Percentiles rank a stretch among this genome's conserved stretches.
Conservation (phyloP, 1,140 invertebrate species). For the Diuraphis noxia region DNA sequence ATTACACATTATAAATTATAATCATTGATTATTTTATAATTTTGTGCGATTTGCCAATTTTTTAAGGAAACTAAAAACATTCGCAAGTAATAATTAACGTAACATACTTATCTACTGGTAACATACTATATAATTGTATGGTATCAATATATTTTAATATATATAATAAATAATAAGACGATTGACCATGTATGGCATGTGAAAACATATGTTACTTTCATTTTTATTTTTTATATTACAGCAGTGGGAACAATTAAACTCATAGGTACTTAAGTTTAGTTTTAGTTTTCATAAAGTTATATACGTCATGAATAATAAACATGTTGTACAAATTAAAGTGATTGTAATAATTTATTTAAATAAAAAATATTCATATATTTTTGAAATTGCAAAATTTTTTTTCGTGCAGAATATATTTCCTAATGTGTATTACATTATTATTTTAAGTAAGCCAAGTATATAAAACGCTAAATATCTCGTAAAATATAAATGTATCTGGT, state of each 20-base stretch:
- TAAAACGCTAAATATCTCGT: not conserved
- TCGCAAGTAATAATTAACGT: not conserved
- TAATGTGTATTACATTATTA: not conserved
- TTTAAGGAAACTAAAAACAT: not conserved
- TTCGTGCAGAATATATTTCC: not conserved
- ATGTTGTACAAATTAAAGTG: not conserved
- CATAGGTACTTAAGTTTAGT: not conserved
- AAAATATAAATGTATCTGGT: not conserved
- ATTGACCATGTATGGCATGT: constrained; percentile 8
- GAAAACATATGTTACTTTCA: constrained; percentile 21
- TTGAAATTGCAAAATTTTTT: not conserved
- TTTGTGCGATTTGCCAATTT: too few species aligned
- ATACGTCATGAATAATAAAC: not conserved
- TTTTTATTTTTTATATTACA: constrained; percentile 3
- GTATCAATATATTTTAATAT: not conserved
- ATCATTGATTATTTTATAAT: too few species aligned
- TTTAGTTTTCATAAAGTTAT: not conserved
- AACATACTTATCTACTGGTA: not conserved
- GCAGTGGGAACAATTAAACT: not conserved
- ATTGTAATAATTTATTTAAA: not conserved
- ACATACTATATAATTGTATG: not conserved
- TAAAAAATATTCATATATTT: not conserved
- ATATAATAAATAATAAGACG: not conserved
- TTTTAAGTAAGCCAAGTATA: not conserved
- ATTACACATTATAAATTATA: not conserved